Percentiles rank a stretch among this genome's conserved stretches.
These are phyloP conservation scores for Frankliniella fusca DNA, from an alignment of 2,888 invertebrate species.

Conservation along the genomic window DNA sequence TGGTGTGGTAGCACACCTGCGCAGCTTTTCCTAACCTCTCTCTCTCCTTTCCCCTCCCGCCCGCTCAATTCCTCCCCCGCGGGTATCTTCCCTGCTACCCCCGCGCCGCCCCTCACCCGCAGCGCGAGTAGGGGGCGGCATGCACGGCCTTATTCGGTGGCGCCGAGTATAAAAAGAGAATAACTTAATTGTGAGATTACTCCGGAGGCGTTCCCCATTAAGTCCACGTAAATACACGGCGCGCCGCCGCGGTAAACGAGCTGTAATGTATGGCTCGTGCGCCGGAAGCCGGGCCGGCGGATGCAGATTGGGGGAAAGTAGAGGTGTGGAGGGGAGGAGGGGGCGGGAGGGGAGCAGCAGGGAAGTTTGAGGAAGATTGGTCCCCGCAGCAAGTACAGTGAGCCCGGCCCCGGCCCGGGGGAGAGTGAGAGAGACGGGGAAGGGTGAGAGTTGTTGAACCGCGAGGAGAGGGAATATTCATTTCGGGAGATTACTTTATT, in stretches of 20 bases:
- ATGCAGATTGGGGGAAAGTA: background rate
- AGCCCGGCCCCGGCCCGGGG: background rate
- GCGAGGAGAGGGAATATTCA: background rate
- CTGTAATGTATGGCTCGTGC: background rate
- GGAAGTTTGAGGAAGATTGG: background rate
- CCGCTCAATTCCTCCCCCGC: too few species aligned
- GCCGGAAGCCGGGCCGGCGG: background rate
- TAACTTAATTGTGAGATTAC: conserved; percentile 17
- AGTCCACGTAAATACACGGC: background rate
- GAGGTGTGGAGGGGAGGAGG: background rate
- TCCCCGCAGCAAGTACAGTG: too few species aligned
- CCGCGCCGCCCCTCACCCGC: background rate
- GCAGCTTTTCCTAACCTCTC: too few species aligned
- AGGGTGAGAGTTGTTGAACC: background rate
- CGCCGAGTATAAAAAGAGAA: background rate
- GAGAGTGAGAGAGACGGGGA: background rate
- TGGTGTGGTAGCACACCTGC: too few species aligned
- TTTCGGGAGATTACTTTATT: background rate
- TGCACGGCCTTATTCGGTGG: too few species aligned
- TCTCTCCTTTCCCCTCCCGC: too few species aligned
- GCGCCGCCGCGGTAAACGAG: background rate
- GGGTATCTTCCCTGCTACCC: too few species aligned
- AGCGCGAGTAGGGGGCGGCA: too few species aligned
- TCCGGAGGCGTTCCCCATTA: conserved; percentile 1
- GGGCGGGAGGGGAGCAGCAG: background rate